Base-by-base conservation (phyloP, 2,888 invertebrate species). In the Ophion ellenae region DNA sequence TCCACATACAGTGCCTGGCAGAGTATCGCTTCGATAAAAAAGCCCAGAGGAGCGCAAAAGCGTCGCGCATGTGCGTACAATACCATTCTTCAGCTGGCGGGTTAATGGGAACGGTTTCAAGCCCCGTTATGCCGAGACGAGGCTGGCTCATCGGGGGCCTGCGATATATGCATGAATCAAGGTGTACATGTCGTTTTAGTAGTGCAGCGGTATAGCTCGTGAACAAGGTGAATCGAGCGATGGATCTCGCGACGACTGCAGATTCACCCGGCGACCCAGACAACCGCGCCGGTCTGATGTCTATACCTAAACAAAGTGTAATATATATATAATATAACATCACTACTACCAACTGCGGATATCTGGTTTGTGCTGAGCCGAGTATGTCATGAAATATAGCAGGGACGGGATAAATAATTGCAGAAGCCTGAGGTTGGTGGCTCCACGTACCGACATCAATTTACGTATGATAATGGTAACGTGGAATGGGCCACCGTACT, bases 81-180 rank as follows among this genome's bases (percentile, higher is more conserved):
- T 75, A 64, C 53, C 28, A 69, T 80, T 78, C 73, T 90, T 90
- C 90, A 89, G 89, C 90, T 91, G 90, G 91, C 88, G 89, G 91
- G 91, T 92, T 92, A 92, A 92, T 92, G 92, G 92, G 92, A 92
- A 92, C 90, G 91, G 92, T 92, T 92, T 92, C 91, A 90, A 92
- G 91, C 88, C 84, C 90, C 90, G 91, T 91, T 92, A 91, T 90
- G 89, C 86, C 71, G 57, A 84, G 86, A 86, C 83, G 82, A 77
- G 83, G 81, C 78, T 83, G 84, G 61, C 24, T 20, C 61, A 61
- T 61, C 61, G 24, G 64, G 45, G 53, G 59, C 40, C 4, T 80
- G 61, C 36, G 24, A 24, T 69, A 32, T 64, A 36, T 76, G 28
- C 47, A 64, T 53, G 28, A 7, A 73, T 32, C 70, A n/a, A 45